Conservation (phyloP, 2,113 vertebrate species). For the Symphodus melops region DNA sequence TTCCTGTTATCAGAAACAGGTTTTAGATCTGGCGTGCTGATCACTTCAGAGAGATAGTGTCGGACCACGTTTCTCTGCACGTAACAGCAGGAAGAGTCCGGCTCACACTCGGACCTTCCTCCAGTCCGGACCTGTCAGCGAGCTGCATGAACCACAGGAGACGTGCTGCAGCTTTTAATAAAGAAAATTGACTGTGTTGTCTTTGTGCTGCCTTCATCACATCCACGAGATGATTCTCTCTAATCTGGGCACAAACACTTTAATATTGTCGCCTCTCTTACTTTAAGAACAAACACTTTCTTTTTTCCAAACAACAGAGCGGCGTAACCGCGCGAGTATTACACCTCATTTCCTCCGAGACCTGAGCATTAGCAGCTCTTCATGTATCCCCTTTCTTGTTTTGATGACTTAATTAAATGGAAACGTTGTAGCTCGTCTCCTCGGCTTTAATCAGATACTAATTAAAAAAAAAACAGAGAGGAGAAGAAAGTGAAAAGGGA, state of each 20-base stretch:
- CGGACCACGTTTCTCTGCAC: too few relatives aligned
- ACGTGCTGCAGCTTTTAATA: too few relatives aligned
- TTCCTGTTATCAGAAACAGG: too few relatives aligned
- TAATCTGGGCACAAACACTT: neutral
- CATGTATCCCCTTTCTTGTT: conserved; percentile 69
- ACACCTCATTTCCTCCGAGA: conserved; percentile 67
- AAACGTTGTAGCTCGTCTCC: conserved; percentile 64
- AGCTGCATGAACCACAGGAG: too few relatives aligned
- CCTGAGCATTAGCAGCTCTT: conserved; percentile 59
- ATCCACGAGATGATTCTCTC: too few relatives aligned
- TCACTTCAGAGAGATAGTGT: too few relatives aligned
- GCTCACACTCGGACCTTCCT: too few relatives aligned
- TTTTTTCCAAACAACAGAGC: conserved; percentile 35
- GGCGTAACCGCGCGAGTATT: conserved; percentile 41
- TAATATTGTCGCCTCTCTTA: neutral
- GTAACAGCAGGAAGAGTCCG: too few relatives aligned
- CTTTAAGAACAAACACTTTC: conserved; percentile 2
- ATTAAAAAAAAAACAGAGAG: conserved; percentile 68
- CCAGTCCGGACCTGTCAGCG: too few relatives aligned
- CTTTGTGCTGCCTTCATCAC: too few relatives aligned
- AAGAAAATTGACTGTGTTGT: too few relatives aligned
- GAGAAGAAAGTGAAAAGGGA: conserved; percentile 42
- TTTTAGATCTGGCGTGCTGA: too few relatives aligned
- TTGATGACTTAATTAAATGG: conserved; percentile 78
- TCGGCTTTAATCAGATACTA: conserved; percentile 71